These are phyloP conservation scores for Pararge aegeria DNA, from an alignment of 1,140 invertebrate genomes.

Conservation along the genomic window DNA sequence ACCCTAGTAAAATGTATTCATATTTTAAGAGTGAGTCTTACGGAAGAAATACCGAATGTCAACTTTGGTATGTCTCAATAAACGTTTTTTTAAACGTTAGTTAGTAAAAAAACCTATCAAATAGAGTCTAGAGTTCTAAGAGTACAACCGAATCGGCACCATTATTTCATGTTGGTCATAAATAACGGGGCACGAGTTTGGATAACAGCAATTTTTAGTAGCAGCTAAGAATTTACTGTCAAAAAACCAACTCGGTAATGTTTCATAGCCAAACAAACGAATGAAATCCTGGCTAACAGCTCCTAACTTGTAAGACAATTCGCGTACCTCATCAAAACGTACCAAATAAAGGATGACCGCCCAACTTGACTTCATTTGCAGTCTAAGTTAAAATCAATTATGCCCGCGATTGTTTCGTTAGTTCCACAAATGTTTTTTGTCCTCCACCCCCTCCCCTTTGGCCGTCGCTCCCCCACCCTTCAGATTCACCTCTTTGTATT, in stretches of 20 bases:
- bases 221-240: no score
- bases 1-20: no score
- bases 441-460: background rate
- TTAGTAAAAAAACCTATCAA: no score
- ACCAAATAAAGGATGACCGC: background rate
- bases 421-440: constrained; percentile 16
- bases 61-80: no score
- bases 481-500: constrained; percentile 35
- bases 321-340: background rate
- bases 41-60: no score
- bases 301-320: background rate
- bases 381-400: constrained; percentile 70
- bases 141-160: no score
- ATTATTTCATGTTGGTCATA: no score
- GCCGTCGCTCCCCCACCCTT: background rate
- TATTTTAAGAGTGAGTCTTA: no score
- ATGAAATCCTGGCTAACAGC: background rate
- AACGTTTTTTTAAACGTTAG: no score
- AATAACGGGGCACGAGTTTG: no score
- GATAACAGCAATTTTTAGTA: no score
- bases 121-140: no score
- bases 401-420: constrained; percentile 70
- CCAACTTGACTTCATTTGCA: constrained; percentile 54
- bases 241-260: background rate
- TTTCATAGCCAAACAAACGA: background rate